Conservation (phyloP, 37 sponge, comb jelly and placozoan species). For the Haliclona indistincta region DNA sequence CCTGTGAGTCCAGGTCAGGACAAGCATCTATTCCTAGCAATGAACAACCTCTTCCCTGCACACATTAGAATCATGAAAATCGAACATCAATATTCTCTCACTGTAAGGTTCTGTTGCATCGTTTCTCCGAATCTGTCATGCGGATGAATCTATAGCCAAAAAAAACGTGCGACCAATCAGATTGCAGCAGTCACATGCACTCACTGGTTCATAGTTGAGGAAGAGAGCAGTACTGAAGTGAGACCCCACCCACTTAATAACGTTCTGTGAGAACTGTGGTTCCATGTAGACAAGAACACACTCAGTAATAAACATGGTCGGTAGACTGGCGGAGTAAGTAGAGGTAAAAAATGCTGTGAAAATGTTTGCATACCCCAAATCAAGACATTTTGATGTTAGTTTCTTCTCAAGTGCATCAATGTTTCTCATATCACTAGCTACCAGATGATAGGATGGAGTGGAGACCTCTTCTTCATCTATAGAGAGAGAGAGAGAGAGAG, state of each 20-base stretch:
- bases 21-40: constrained; percentile 69
- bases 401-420: constrained; percentile 30
- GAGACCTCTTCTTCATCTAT: too few species aligned
- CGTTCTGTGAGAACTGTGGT: constrained; percentile 38
- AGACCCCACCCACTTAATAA: constrained; percentile 71
- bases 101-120: constrained; percentile 70
- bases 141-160: constrained; percentile 33
- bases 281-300: constrained; percentile 89
- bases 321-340: constrained; percentile 52
- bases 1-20: constrained; percentile 72
- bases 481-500: too few species aligned
- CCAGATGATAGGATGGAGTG: constrained; percentile 61
- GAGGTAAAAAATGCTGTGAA: background rate
- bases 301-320: constrained; percentile 80
- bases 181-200: background rate
- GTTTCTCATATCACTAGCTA: constrained; percentile 68
- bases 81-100: too few species aligned
- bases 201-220: constrained; percentile 87
- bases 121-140: constrained; percentile 62
- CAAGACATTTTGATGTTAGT: constrained; percentile 46
- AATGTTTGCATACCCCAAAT: constrained; percentile 27
- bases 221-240: constrained; percentile 61
- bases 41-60: constrained; percentile 53
- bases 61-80: background rate
- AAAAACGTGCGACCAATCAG: background rate